Percentiles rank a stretch among this genome's conserved stretches.
These are phyloP conservation scores for Erythrocebus patas DNA, from an alignment of 2,113 vertebrate species.

Conservation along the genomic window DNA sequence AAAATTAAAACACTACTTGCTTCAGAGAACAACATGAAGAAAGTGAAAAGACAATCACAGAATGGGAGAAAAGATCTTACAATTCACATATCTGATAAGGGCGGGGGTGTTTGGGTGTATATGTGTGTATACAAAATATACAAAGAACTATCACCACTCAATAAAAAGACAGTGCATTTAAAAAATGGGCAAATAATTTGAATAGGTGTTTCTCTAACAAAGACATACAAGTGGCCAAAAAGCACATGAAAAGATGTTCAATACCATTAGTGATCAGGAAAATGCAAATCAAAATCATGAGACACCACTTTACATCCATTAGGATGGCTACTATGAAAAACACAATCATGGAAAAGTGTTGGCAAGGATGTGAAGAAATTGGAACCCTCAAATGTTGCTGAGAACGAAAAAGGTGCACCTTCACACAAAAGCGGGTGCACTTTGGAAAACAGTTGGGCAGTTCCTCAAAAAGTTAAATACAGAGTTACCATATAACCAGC, in stretches of 20 bases:
- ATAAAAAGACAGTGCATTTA: neutral
- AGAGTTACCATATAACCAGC: neutral
- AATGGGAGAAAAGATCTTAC: neutral
- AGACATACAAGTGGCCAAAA: neutral
- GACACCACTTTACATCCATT: neutral
- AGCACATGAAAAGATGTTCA: neutral
- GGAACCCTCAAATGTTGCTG: neutral
- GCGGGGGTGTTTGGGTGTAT: neutral
- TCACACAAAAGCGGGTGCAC: neutral
- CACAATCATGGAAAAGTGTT: neutral
- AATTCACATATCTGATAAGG: neutral
- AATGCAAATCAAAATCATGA: neutral
- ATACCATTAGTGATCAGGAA: neutral
- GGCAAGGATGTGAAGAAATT: neutral
- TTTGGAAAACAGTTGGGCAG: neutral
- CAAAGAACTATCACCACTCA: neutral
- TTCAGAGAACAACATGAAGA: conserved; percentile 12
- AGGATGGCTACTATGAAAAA: neutral
- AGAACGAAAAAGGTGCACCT: neutral
- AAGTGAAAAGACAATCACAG: neutral
- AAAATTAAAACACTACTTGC: conserved; percentile 29
- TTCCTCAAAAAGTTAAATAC: neutral
- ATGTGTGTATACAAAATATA: neutral
- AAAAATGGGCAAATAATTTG: neutral
- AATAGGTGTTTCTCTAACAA: conserved; percentile 18